These are phyloP conservation scores for Scatophagus argus DNA, from an alignment of 2,113 vertebrate genomes.

Conservation along the genomic window DNA sequence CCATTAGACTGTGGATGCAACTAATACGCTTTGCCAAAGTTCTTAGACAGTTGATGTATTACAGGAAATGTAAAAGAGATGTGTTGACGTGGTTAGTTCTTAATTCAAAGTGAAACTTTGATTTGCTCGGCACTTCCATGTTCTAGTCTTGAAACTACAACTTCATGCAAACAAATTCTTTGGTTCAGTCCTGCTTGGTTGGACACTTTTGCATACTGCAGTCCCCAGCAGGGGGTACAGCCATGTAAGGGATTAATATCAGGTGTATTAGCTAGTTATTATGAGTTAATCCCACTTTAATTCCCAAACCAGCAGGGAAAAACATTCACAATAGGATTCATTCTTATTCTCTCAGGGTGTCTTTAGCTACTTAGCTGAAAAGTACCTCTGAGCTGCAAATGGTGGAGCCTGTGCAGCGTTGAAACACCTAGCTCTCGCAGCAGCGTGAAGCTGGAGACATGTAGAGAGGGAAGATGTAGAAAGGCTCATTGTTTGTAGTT, in stretches of 20 bases:
- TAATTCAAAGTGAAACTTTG: constrained; percentile 38
- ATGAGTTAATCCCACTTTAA: constrained; percentile 64
- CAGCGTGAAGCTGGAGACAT: constrained; percentile 27
- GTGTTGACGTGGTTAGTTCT: background rate
- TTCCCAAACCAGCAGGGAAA: constrained; percentile 53
- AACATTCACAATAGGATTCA: constrained; percentile 51
- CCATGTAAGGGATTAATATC: constrained; percentile 39
- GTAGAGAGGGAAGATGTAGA: constrained; percentile 47
- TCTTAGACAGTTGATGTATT: background rate
- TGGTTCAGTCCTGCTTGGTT: constrained; percentile 16
- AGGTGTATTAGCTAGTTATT: constrained; percentile 51
- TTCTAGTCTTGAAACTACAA: background rate
- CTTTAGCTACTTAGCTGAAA: constrained; percentile 61
- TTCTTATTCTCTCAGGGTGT: constrained; percentile 48
- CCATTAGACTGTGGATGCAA: background rate
- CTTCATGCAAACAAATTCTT: constrained; percentile 5
- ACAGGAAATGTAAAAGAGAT: background rate
- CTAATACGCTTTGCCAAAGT: background rate
- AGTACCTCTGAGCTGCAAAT: constrained; percentile 42
- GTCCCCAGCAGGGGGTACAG: background rate
- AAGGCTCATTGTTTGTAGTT: constrained; percentile 73
- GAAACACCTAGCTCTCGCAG: constrained; percentile 37
- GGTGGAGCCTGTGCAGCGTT: constrained; percentile 7
- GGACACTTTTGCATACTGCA: constrained; percentile 19
- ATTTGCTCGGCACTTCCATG: background rate